Conservation (phyloP, 2,113 vertebrate species). For the Taurulus bubalis region DNA sequence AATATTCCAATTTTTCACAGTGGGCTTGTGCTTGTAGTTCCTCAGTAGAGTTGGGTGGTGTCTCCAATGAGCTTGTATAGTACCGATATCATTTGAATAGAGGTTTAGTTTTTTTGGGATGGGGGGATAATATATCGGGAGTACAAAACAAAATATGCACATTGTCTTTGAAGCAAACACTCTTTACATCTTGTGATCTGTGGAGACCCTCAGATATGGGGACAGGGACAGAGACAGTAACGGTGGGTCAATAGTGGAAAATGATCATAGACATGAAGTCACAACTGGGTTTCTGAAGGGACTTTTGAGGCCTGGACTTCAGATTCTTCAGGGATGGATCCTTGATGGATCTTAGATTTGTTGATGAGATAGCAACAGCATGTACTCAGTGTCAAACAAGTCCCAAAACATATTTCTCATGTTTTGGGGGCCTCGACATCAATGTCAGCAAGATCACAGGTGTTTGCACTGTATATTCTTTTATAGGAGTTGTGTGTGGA, state of each 20-base stretch:
- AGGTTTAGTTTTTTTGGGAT: background rate
- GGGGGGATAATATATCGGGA: too few species aligned
- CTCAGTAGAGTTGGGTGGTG: background rate
- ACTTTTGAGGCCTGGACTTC: background rate
- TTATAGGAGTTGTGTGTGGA: background rate
- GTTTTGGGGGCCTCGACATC: background rate
- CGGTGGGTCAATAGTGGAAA: background rate
- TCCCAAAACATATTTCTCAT: background rate
- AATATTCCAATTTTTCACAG: slow-evolving; percentile 12
- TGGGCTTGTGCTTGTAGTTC: background rate
- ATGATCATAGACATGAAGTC: background rate
- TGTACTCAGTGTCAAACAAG: background rate
- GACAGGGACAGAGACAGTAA: background rate
- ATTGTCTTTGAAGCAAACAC: slow-evolving; percentile 11
- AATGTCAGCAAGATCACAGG: slow-evolving; percentile 1
- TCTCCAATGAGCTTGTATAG: background rate
- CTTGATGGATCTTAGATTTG: background rate
- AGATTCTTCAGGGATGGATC: background rate
- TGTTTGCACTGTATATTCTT: slow-evolving; percentile 1
- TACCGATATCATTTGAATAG: slow-evolving; percentile 3
- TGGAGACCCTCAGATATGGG: background rate
- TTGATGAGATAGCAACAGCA: background rate
- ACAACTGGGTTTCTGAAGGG: background rate
- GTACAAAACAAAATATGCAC: slow-evolving; percentile 9
- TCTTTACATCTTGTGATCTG: slow-evolving; percentile 11